These are phyloP conservation scores for Coilia nasus DNA, from an alignment of 2,797 vertebrate genomes.

Conservation along the genomic window DNA sequence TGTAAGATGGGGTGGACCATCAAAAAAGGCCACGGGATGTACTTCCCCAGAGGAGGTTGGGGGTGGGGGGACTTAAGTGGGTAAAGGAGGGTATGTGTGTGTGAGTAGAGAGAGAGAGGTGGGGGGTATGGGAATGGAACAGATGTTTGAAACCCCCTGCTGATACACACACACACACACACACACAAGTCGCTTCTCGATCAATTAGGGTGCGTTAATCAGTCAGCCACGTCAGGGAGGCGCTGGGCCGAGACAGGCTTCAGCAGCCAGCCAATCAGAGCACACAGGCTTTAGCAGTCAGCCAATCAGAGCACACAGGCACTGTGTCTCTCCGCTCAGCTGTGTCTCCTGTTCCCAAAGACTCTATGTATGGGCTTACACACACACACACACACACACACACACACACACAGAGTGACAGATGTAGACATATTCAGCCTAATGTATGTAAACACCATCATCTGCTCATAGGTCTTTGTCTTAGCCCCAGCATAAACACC, in stretches of 20 bases:
- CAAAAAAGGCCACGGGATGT: background rate
- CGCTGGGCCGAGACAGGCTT: background rate
- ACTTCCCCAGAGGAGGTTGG: background rate
- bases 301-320: background rate
- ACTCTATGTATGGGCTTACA: background rate
- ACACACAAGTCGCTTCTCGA: background rate
- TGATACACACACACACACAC: background rate
- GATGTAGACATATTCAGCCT: constrained; percentile 5
- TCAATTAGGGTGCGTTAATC: constrained; percentile 2
- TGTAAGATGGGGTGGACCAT: background rate
- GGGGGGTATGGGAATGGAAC: background rate
- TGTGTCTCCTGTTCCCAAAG: constrained; percentile 11
- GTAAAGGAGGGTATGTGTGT: background rate
- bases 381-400: constrained; percentile 24
- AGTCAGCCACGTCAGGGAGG: background rate
- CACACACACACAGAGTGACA: constrained; percentile 8
- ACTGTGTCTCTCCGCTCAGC: background rate
- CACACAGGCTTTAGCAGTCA: background rate
- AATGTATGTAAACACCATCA: constrained; percentile 25
- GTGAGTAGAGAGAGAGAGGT: background rate
- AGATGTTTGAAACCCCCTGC: constrained; percentile 5
- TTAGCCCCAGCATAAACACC: background rate
- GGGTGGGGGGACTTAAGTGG: too few relatives aligned
- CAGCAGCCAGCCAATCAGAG: background rate
- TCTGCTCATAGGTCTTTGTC: background rate